These are phyloP conservation scores for Eurosta solidaginis DNA, from an alignment of 1,140 invertebrate genomes.

Conservation along the genomic window DNA sequence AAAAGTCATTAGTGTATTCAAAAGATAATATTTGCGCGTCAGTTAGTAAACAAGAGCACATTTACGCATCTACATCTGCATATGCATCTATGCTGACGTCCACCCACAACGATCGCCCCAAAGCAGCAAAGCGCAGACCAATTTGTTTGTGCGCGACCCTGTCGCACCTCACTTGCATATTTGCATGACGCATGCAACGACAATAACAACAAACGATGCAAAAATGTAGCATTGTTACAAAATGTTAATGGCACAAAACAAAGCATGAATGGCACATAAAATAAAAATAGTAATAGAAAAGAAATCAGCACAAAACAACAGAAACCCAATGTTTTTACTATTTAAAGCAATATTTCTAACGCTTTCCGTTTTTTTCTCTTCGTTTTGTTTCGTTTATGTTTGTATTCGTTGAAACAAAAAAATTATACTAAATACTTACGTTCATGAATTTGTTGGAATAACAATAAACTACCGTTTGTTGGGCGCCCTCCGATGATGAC, in stretches of 20 bases:
- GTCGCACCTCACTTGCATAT: neutral
- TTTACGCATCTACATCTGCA: neutral
- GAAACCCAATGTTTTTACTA: neutral
- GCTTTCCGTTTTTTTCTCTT: neutral
- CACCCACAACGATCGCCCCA: neutral
- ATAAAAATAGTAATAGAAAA: neutral
- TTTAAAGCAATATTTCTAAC: neutral
- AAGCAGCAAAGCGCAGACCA: neutral
- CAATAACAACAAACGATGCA: slow-evolving; percentile 1
- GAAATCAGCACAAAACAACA: neutral
- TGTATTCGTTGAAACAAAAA: neutral
- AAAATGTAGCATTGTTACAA: neutral
- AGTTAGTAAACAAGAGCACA: slow-evolving; percentile 6
- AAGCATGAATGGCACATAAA: neutral
- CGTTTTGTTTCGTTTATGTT: neutral
- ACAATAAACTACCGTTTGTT: neutral
- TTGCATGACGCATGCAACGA: neutral
- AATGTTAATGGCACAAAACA: neutral
- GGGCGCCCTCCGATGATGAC: too few relatives aligned
- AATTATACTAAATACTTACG: neutral
- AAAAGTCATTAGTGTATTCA: neutral
- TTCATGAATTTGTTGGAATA: neutral
- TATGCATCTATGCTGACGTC: too few relatives aligned
- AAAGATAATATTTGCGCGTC: neutral
- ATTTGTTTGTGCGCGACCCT: neutral